A percentile compares a stretch with the other conserved stretches of the same genome.
Evolutionary conservation across 2,113 vertebrate genomes (phyloP).

Genomic region (Glareola pratincola): DNA sequence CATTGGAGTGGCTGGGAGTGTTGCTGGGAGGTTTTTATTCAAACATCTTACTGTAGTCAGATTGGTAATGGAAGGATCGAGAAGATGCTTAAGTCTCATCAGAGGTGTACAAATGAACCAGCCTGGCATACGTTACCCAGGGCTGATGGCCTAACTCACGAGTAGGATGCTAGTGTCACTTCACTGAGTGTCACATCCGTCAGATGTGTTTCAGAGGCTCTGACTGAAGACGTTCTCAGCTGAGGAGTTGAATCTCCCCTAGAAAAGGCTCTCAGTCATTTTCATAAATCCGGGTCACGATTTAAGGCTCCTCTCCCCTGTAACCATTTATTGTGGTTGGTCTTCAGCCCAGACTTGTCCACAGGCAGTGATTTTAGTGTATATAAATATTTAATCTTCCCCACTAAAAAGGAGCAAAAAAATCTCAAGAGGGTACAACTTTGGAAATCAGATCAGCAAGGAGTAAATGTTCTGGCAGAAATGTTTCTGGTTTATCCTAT

Average conservation of each 20-base stretch:
- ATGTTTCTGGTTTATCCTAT: neutral
- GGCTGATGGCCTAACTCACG: neutral
- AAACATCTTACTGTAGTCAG: neutral
- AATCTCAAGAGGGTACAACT: neutral
- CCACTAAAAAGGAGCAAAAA: neutral
- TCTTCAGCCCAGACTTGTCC: conserved; percentile 39
- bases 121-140: neutral
- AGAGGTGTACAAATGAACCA: neutral
- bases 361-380: neutral
- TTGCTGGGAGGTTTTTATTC: neutral
- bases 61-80: neutral
- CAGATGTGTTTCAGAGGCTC: neutral
- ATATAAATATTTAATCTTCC: neutral
- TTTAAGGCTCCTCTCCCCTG: neutral
- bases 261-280: neutral
- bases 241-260: neutral
- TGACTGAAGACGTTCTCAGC: neutral
- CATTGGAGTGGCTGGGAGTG: neutral
- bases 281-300: neutral
- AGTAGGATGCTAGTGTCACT: neutral
- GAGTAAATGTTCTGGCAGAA: neutral
- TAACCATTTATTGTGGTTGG: conserved; percentile 1
- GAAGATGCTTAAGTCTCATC: neutral
- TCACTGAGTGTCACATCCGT: neutral
- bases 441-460: neutral